Base-by-base conservation (phyloP, 1,140 invertebrate genomes). In the Tenebrio molitor region DNA sequence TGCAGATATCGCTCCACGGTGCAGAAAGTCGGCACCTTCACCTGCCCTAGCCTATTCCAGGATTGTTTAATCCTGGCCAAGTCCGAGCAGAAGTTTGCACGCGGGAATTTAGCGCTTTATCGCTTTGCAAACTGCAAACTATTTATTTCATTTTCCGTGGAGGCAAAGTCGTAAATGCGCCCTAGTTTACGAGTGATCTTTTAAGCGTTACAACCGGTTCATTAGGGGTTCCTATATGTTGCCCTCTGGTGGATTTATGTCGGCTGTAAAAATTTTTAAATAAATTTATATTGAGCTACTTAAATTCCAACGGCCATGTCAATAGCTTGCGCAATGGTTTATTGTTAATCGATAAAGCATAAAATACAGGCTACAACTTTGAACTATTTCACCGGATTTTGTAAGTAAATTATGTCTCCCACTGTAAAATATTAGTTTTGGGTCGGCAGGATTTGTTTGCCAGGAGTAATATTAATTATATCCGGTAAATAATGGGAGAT, bases 141-240 rank as follows among this genome's bases (percentile, higher is more conserved):
- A 58, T 58, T 58, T 58, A 58, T 50, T 58, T 58, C 50, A 58
- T 58, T 58, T 58, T 58, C 50, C n/a, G n/a, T n/a, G 19, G 50
- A 58, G 23, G n/a, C 16, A 15, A 29, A 58, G 50, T 58, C 23
- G 50, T 58, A 58, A 58, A 58, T 50, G 44, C 23, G 15, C n/a
- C 19, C 15, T 15, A 15, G 21, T 58, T 58, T 58, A 58, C 19
- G 44, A 21, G 44, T 50, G 44, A 50, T 50, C 44, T 50, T 50
- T 21, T 50, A 17, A 50, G 16, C 44, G 44, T 50, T 50, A 21
- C 10, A 15, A 29, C 8, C 50, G 23, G 21, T 25, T 58, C 50
- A 58, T 58, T 58, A 33, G 23, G 12, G 19, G n/a, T 12, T n/a
- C 50, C 23, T 12, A n/a, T n/a, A 29, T 29, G 7, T 58, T 12